Evolutionary conservation across 2,113 vertebrate genomes (phyloP).

Genomic region (Agelaius tricolor): DNA sequence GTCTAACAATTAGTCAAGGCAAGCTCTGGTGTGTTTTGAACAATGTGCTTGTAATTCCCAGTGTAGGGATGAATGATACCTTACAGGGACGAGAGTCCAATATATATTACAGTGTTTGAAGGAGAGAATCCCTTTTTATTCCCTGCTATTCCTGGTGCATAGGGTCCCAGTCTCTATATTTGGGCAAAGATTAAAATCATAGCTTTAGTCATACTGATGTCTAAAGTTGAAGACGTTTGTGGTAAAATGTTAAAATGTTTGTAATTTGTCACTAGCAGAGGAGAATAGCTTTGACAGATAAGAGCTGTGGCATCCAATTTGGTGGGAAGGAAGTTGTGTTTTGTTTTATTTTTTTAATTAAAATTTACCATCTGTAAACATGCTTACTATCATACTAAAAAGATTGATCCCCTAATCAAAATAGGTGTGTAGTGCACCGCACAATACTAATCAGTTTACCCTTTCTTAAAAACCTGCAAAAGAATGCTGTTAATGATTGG

Average conservation of each 20-base stretch:
- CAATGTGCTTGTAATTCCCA: background rate
- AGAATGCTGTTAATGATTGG: accelerated
- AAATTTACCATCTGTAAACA: background rate
- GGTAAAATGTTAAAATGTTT: background rate
- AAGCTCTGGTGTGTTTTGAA: background rate
- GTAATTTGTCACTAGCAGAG: background rate
- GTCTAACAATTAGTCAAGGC: background rate
- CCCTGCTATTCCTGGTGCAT: background rate
- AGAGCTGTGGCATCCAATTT: accelerated
- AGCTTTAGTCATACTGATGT: background rate
- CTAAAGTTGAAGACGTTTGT: background rate
- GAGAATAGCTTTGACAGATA: background rate
- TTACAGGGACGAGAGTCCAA: background rate
- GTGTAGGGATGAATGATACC: background rate
- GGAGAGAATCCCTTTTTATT: accelerated
- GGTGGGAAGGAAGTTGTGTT: accelerated
- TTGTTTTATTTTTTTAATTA: background rate
- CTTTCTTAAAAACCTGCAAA: background rate
- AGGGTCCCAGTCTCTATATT: background rate
- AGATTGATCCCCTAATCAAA: background rate
- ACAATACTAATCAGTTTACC: background rate
- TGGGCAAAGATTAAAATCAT: background rate
- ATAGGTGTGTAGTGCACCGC: background rate
- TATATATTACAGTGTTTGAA: background rate
- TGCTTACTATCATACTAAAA: background rate